Evolutionary conservation across 2,113 vertebrate species (phyloP).

Genomic region (Leucosticte australis): DNA sequence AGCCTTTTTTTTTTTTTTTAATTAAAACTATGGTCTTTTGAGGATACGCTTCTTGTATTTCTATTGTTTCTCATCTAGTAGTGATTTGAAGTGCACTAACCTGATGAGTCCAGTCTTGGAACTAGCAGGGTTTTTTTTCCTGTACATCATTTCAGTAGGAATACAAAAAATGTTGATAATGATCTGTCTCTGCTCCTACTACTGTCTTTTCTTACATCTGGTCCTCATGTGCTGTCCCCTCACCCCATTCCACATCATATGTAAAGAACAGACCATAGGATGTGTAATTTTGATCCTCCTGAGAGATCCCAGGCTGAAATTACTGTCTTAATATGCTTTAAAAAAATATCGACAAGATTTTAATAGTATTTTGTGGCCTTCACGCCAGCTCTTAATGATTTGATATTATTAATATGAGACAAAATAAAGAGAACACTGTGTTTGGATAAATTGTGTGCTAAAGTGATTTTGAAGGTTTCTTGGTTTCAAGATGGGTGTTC

Average conservation of each 20-base stretch:
- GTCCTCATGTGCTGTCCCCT: background rate
- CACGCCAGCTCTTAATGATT: background rate
- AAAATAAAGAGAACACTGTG: background rate
- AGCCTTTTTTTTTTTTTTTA: background rate
- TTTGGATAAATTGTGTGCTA: background rate
- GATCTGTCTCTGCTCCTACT: rapidly evolving
- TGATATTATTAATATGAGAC: background rate
- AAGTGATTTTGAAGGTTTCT: background rate
- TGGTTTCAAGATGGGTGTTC: background rate
- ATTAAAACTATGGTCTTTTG: background rate
- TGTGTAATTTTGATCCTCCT: background rate
- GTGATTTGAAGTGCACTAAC: background rate
- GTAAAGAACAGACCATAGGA: background rate
- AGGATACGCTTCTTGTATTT: background rate
- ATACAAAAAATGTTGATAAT: background rate
- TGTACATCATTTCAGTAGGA: background rate
- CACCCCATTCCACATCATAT: background rate
- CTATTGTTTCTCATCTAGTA: background rate
- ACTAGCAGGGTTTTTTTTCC: background rate
- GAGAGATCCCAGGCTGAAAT: background rate
- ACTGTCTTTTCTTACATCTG: background rate
- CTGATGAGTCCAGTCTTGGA: background rate
- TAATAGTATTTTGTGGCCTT: background rate
- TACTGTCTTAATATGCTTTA: background rate
- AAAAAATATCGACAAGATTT: background rate